These are phyloP conservation scores for Orthonychiurus folsomi DNA, from an alignment of 2,888 invertebrate species.

Conservation along the genomic window DNA sequence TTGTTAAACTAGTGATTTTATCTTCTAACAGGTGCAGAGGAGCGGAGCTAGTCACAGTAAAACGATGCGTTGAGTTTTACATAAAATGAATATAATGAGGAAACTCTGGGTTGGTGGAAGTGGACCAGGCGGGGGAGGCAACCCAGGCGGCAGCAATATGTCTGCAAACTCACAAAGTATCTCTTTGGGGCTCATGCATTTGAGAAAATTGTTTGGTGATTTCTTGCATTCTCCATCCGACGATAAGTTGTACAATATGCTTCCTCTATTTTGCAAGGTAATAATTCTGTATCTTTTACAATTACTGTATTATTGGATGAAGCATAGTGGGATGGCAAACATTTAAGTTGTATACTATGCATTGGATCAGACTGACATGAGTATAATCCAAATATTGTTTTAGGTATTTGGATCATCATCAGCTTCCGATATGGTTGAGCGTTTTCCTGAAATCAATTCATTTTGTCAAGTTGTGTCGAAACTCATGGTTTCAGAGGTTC, in stretches of 20 bases:
- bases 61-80: not conserved
- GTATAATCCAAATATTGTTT: not conserved
- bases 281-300: no score
- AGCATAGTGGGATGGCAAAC: not conserved
- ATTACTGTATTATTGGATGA: not conserved
- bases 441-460: constrained; percentile 90
- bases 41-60: no score
- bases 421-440: constrained; percentile 91
- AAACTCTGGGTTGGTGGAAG: constrained; percentile 64
- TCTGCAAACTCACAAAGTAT: constrained; percentile 46
- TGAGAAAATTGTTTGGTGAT: constrained; percentile 91
- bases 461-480: constrained; percentile 91
- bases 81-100: constrained; percentile 81
- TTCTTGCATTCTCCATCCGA: constrained; percentile 85
- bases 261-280: constrained; percentile 96
- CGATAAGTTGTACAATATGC: constrained; percentile 91
- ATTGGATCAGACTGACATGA: no score
- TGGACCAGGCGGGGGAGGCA: constrained; percentile 39
- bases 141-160: constrained; percentile 14
- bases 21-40: no score
- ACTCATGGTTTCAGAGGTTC: constrained; percentile 92
- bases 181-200: constrained; percentile 87
- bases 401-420: constrained; percentile 89
- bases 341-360: not conserved
- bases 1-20: no score